phyloP scores from a whole-genome alignment of 2,113 vertebrate species.

The Casuarius casuarius region DNA sequence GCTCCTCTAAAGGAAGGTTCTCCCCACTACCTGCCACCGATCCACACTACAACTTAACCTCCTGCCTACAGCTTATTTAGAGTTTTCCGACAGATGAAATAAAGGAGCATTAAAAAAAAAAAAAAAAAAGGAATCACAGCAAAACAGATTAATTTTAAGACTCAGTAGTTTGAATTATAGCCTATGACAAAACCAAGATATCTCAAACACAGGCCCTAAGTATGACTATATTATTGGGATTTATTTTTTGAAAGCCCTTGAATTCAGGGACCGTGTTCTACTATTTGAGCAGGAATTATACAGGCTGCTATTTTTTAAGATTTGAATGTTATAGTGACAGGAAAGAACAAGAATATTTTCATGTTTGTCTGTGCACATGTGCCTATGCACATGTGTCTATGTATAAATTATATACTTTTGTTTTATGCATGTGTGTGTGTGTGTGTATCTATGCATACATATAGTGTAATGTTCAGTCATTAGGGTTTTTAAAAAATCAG shows the following conservation, averaged over 20 bases:
- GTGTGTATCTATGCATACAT: neutral
- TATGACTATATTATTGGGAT: neutral
- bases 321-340: neutral
- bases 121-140: neutral
- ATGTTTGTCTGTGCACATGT: neutral
- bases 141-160: constrained; percentile 64
- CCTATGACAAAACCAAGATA: constrained; percentile 46
- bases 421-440: neutral
- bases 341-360: neutral
- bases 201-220: constrained; percentile 50
- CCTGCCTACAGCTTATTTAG: constrained; percentile 29
- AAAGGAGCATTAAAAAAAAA: constrained; percentile 46
- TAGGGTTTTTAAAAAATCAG: constrained; percentile 16
- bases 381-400: neutral
- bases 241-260: neutral
- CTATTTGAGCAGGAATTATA: neutral
- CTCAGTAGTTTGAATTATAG: constrained; percentile 71
- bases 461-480: neutral
- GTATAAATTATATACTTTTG: neutral
- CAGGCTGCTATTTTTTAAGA: neutral
- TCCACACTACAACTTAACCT: neutral
- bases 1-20: constrained; percentile 8
- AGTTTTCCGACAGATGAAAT: constrained; percentile 51
- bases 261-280: neutral
- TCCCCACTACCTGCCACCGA: neutral